Percentiles rank a stretch among this genome's conserved stretches.
Conservation (phyloP, 2,113 vertebrate genomes). For the Otolemur garnettii region DNA sequence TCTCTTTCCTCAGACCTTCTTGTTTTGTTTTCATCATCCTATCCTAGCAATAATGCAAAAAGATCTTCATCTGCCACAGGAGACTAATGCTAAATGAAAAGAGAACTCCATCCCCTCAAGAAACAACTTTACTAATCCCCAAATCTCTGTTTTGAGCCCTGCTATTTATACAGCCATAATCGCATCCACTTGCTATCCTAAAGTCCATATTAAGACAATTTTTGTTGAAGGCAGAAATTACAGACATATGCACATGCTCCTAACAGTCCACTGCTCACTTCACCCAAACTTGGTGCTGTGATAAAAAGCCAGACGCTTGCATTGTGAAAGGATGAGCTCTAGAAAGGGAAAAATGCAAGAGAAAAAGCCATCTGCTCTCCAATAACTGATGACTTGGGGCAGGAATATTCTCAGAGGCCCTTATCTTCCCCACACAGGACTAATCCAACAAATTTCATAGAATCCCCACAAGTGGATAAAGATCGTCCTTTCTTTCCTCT, state of each 20-base stretch:
- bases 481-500: slow-evolving; percentile 3
- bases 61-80: neutral
- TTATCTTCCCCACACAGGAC: neutral
- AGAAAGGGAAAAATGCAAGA: slow-evolving; percentile 74
- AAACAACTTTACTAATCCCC: slow-evolving; percentile 47
- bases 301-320: neutral
- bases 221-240: slow-evolving; percentile 14
- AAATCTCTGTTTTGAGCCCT: neutral
- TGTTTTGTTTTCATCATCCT: neutral
- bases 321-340: slow-evolving; percentile 49
- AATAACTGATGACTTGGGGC: slow-evolving; percentile 39
- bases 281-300: neutral
- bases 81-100: neutral
- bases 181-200: neutral
- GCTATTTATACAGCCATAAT: neutral
- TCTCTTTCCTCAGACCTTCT: neutral
- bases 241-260: neutral
- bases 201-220: slow-evolving; percentile 34
- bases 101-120: neutral
- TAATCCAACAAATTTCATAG: slow-evolving; percentile 73
- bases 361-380: slow-evolving; percentile 53
- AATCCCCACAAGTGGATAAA: slow-evolving; percentile 64
- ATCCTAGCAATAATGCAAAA: neutral
- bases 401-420: slow-evolving; percentile 50
- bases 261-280: slow-evolving; percentile 59